Evolutionary conservation across 2,113 vertebrate species (phyloP), one percentile per base, ranked within the genome.

Genomic region (Peromyscus californicus): DNA sequence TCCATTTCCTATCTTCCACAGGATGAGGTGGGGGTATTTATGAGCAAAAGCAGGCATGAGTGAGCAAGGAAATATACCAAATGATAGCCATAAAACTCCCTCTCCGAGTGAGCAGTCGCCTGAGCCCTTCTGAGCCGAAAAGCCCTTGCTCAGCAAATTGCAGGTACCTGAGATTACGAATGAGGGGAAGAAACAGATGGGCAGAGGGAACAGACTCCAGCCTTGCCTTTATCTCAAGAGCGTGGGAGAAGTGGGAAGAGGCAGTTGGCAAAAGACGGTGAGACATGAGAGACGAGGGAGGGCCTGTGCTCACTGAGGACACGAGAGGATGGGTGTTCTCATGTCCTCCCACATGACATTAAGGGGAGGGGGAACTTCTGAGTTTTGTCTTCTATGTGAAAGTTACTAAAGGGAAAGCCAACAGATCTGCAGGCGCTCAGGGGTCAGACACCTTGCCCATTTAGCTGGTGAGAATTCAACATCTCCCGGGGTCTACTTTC

Each of bases 141-240:
- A 95, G 33, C 36, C 85, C 95, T 96, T 86, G 88, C 95, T 97
- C 96, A 95, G 97, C 93, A 80, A 76, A 75, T 90, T 70, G 10
- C 72, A 76, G 48, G 31, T 8, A 96, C 86, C 89, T 83, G 91
- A 70, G 83, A 89, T 92, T 45, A 87, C 54, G 79, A 31, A 59
- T 0, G 33, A 61, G 1, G 39, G 2, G 26, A 33, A 63, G 70
- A 45, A 72, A 70, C 36, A 61, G 95, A 51, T 7, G 26, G 67
- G 95, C 45, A 17, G 12, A 7, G 0, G 33, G 36, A 42, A 57
- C 33, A 11, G 4, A 16, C 85, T 4, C 26, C 1, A 4, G 45
- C n/a, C 33, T 86, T 79, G 16, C 13, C 36, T 75, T 69, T 29
- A 57, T 87, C 39, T 79, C 61, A 42, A 63, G 80, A 92, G 87